Conservation (phyloP, 2,888 invertebrate species). For the Lepeophtheirus nordmannii region DNA sequence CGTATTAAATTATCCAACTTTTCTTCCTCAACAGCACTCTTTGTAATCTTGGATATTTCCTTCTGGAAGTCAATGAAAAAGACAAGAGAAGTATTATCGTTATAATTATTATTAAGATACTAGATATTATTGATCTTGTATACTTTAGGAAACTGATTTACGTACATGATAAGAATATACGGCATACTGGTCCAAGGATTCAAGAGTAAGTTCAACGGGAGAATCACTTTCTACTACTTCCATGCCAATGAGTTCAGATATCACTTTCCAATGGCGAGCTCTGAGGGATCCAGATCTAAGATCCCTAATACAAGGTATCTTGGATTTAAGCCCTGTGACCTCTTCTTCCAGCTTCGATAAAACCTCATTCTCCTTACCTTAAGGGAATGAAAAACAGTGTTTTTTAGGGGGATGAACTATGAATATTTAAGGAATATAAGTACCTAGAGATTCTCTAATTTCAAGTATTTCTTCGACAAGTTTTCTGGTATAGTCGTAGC, state of each 20-base stretch:
- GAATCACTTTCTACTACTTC: not conserved
- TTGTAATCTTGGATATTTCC: slow-evolving; percentile 4
- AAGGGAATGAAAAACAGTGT: not conserved
- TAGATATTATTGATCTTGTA: too few relatives aligned
- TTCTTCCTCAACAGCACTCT: slow-evolving; percentile 12
- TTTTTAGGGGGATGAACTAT: not conserved
- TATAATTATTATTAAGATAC: too few relatives aligned
- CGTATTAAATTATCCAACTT: slow-evolving; percentile 6
- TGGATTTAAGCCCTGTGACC: not conserved
- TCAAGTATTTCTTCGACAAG: slow-evolving; percentile 2
- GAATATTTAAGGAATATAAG: not conserved
- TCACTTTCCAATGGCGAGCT: slow-evolving; percentile 16
- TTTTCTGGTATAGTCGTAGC: not conserved
- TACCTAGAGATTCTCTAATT: slow-evolving; percentile 2
- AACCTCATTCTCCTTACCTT: slow-evolving; percentile 1
- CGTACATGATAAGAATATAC: slow-evolving; percentile 4
- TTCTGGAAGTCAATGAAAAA: not conserved
- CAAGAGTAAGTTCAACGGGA: not conserved
- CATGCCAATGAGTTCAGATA: slow-evolving; percentile 15
- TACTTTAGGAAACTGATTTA: too few relatives aligned
- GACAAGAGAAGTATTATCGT: too few relatives aligned
- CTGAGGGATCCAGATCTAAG: slow-evolving; percentile 3
- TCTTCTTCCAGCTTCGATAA: not conserved
- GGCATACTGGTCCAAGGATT: slow-evolving; percentile 9
- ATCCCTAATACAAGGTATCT: slow-evolving; percentile 6